These are phyloP conservation scores for Oegoconia quadripuncta DNA, from an alignment of 2,888 invertebrate genomes.

Conservation along the genomic window DNA sequence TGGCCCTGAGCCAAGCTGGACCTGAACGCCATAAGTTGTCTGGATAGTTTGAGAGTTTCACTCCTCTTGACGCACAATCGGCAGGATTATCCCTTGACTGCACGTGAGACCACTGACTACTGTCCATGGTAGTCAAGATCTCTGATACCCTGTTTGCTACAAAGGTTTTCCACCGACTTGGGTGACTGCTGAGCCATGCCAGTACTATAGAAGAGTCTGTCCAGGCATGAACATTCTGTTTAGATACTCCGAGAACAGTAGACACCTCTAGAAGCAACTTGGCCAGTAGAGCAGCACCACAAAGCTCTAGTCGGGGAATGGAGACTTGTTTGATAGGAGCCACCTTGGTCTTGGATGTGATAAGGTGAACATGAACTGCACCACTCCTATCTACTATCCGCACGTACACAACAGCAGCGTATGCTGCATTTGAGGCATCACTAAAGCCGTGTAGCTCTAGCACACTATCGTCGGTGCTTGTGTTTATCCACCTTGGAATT, in stretches of 20 bases:
- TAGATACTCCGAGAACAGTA: neutral
- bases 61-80: too few species aligned
- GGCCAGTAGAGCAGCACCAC: constrained; percentile 3
- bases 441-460: neutral
- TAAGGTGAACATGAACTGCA: neutral
- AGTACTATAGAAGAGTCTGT: constrained; percentile 13
- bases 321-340: constrained; percentile 10
- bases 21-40: too few species aligned
- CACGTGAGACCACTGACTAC: neutral
- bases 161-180: constrained; percentile 15
- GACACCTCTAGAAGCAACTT: neutral
- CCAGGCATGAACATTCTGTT: neutral
- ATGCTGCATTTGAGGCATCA: constrained; percentile 18
- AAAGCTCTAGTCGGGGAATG: constrained; percentile 16
- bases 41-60: too few species aligned
- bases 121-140: neutral
- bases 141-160: constrained; percentile 4
- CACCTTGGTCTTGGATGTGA: neutral
- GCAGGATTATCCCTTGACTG: too few species aligned
- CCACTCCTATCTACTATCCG: neutral
- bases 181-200: constrained; percentile 13
- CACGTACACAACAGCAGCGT: constrained; percentile 13
- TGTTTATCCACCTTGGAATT: neutral
- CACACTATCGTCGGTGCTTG: neutral
- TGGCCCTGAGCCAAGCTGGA: too few species aligned